phyloP scores from a whole-genome alignment of 2,113 vertebrate genomes.

The Orycteropus afer region DNA sequence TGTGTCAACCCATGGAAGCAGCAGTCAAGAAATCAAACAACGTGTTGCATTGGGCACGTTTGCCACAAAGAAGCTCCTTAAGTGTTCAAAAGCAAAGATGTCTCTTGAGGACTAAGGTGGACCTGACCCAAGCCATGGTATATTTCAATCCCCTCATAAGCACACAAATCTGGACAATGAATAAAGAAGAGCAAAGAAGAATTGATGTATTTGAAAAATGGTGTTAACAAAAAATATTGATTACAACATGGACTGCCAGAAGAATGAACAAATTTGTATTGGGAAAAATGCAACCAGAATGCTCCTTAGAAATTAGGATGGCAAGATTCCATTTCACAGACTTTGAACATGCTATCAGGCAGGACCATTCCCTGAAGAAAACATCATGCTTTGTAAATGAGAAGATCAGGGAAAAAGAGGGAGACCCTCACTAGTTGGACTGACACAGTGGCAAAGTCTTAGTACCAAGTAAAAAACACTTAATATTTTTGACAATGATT shows the following conservation, averaged over 20 bases:
- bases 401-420: neutral
- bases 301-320: neutral
- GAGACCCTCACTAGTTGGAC: neutral
- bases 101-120: too few species aligned
- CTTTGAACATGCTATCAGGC: neutral
- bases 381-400: neutral
- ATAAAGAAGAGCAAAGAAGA: too few species aligned
- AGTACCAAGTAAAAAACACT: neutral
- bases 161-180: too few species aligned
- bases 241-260: neutral
- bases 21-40: too few species aligned
- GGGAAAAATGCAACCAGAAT: neutral
- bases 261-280: neutral
- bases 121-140: too few species aligned
- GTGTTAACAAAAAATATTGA: too few species aligned
- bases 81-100: too few species aligned
- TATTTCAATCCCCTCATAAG: too few species aligned
- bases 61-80: too few species aligned
- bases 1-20: neutral
- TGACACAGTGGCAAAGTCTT: neutral
- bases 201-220: too few species aligned
- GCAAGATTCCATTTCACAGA: neutral
- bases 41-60: too few species aligned
- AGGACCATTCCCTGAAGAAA: neutral
- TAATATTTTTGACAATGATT: neutral